Conservation (phyloP, 2,888 invertebrate genomes). For the Nymphalis polychloros region DNA sequence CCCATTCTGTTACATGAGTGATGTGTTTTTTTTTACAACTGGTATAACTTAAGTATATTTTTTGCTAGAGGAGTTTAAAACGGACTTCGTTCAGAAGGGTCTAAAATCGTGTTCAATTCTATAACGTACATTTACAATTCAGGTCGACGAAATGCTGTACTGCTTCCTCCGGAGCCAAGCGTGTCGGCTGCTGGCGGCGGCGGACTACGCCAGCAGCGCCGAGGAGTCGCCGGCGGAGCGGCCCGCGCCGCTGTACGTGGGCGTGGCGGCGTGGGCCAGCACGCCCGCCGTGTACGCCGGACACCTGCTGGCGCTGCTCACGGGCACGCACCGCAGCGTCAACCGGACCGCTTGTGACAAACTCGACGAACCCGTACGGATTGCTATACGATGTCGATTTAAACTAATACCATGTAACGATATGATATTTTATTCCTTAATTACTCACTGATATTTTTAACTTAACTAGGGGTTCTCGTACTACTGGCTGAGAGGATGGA, state of each 20-base stretch:
- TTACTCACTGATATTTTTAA: constrained; percentile 24
- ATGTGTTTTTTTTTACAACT: too few species aligned
- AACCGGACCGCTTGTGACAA: constrained; percentile 49
- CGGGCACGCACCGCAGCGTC: constrained; percentile 66
- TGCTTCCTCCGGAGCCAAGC: constrained; percentile 88
- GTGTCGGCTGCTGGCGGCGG: constrained; percentile 84
- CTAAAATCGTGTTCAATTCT: background rate
- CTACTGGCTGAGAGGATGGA: constrained; percentile 85
- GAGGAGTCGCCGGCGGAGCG: constrained; percentile 51
- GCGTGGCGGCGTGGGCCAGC: constrained; percentile 78
- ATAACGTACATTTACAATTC: constrained; percentile 5
- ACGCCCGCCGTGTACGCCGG: constrained; percentile 79
- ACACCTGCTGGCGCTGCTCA: constrained; percentile 83
- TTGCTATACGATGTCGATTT: background rate
- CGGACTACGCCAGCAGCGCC: constrained; percentile 67
- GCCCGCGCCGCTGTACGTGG: constrained; percentile 82
- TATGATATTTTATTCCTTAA: background rate
- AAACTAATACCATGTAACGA: background rate
- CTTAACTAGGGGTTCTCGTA: constrained; percentile 62
- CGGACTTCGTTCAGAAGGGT: too few species aligned
- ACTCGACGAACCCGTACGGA: constrained; percentile 46
- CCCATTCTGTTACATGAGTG: too few species aligned
- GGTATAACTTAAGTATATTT: too few species aligned
- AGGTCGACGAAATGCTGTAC: constrained; percentile 88
- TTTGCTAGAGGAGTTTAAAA: too few species aligned